A percentile compares a stretch with the other conserved stretches of the same genome.
These are phyloP conservation scores for Venustaconcha ellipsiformis DNA, from an alignment of 1,140 invertebrate species.

Conservation along the genomic window DNA sequence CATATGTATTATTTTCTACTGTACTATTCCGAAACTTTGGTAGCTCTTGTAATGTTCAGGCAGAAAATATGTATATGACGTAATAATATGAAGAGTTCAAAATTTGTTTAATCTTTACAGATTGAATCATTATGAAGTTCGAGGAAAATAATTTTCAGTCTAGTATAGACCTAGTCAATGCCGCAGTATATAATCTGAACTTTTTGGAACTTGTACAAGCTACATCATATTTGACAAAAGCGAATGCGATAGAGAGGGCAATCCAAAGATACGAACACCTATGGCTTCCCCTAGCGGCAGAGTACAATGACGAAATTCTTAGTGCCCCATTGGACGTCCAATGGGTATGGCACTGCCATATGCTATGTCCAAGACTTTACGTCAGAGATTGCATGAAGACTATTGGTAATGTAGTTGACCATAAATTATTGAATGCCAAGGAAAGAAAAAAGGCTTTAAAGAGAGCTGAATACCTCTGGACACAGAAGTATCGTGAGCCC, in stretches of 20 bases:
- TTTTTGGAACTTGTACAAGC: constrained; percentile 11
- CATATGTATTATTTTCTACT: too few relatives aligned
- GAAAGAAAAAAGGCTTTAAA: constrained; percentile 3
- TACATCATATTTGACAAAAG: constrained; percentile 1
- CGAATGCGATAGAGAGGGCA: constrained; percentile 47
- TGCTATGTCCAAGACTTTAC: constrained; percentile 66
- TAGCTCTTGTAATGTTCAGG: too few relatives aligned
- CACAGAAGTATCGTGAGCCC: constrained; percentile 35
- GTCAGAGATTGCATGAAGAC: constrained; percentile 63
- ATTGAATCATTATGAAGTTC: too few relatives aligned
- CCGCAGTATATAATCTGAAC: background rate
- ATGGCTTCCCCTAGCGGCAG: constrained; percentile 67
- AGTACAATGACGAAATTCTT: constrained; percentile 26
- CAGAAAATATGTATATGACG: too few relatives aligned
- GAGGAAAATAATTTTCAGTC: background rate
- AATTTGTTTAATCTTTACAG: too few relatives aligned
- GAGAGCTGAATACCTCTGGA: constrained; percentile 33
- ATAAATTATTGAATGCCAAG: constrained; percentile 49
- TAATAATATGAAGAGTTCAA: too few relatives aligned
- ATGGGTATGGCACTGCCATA: constrained; percentile 71
- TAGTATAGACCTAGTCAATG: background rate
- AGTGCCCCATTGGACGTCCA: constrained; percentile 69
- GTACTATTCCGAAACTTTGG: too few relatives aligned
- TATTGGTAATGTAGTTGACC: constrained; percentile 61
- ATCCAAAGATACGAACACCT: constrained; percentile 68